phyloP scores from a whole-genome alignment of 2,797 vertebrate genomes.

The Sebastolobus alascanus region DNA sequence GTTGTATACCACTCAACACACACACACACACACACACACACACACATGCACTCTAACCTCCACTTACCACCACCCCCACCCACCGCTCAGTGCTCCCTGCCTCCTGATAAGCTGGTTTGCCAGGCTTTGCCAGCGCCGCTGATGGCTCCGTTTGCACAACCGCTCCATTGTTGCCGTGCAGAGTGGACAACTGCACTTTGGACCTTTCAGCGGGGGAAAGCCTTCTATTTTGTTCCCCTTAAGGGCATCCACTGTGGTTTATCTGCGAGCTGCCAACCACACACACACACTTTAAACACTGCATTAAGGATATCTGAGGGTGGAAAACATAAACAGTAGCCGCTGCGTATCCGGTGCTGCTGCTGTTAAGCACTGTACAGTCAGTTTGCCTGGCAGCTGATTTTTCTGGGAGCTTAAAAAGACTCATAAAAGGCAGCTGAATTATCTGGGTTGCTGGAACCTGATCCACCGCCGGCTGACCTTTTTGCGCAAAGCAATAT shows the following conservation, averaged over 20 bases:
- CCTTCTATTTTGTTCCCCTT: conserved; percentile 79
- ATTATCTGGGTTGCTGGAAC: conserved; percentile 70
- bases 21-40: conserved; percentile 30
- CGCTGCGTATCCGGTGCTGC: conserved; percentile 27
- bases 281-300: conserved; percentile 69
- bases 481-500: conserved; percentile 77
- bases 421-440: conserved; percentile 67
- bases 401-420: conserved; percentile 63
- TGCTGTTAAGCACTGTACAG: conserved; percentile 54
- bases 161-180: conserved; percentile 76
- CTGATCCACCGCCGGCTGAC: conserved; percentile 71
- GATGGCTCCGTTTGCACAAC: conserved; percentile 79
- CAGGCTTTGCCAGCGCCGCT: conserved; percentile 56
- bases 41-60: conserved; percentile 41
- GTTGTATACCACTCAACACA: conserved; percentile 55
- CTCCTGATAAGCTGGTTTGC: conserved; percentile 79
- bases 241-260: conserved; percentile 75
- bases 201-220: conserved; percentile 75
- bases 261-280: conserved; percentile 71
- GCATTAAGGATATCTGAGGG: conserved; percentile 72
- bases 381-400: conserved; percentile 44
- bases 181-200: conserved; percentile 80
- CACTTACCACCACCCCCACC: conserved; percentile 32
- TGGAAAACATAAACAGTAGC: conserved; percentile 67
- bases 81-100: conserved; percentile 62